Base-by-base conservation (phyloP, 2,113 vertebrate species). In the Plestiodon gilberti region DNA sequence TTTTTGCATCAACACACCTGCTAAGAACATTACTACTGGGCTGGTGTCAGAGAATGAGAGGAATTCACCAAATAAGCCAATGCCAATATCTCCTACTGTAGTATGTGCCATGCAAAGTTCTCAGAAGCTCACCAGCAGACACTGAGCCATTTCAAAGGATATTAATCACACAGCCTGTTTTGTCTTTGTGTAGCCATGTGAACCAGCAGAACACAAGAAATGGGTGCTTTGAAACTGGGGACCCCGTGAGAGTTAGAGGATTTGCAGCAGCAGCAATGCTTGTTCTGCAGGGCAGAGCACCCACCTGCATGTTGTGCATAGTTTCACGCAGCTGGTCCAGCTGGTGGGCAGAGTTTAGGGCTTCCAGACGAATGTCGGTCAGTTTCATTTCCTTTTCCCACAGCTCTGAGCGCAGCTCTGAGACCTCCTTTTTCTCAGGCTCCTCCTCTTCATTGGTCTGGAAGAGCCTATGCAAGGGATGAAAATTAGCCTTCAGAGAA, bases 271-370 rank as follows among this genome's bases (percentile, higher is more conserved):
- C 28, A 11, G 48, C 2, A 9, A 1, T 38, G 30, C 79, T 64
- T 13, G 62, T 17, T 28, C 0, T 3, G 61, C 0, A 33, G 0
- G 4, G 3, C 23, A 55, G 0, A 59, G 15, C 10, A 2, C 93
- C 75, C 77, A 99, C 98, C 98, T 99, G 98, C 98, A 99, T 99
- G 88, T 96, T 98, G 94, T 99, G 98, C 98, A 99, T 99, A 55
- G 98, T 97, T 81, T 99, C 98, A 71, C 97, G 91, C 40, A 99
- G 97, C 93, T 99, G 98, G 93, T 99, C 98, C 43, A 99, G 96
- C 90, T 99, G 98, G 89, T 99, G 98, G 69, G 98, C 98, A 0
- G 98, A 99, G 95, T 96, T 99, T 71, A 99, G 97, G 40, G 98
- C 98, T 91, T 99, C 98, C 85, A 99, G 89, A 55, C 98, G 97